Conservation (phyloP, 2,797 vertebrate species). For the Nannoperca australis region DNA sequence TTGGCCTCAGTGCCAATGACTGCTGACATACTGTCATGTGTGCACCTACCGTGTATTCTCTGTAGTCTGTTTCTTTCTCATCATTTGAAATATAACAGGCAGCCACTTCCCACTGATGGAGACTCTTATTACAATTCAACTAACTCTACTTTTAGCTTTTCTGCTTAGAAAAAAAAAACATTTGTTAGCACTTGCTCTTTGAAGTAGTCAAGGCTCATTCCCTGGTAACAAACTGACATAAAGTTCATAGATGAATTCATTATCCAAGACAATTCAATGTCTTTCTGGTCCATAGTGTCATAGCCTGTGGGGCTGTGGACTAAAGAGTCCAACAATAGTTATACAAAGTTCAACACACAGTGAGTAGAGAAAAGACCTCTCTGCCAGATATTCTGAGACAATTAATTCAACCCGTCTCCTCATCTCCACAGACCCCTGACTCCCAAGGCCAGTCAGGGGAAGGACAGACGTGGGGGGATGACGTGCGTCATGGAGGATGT, state of each 20-base stretch:
- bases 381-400: conserved; percentile 47
- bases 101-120: conserved; percentile 37
- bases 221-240: conserved; percentile 51
- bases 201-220: conserved; percentile 62
- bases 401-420: conserved; percentile 69
- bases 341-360: conserved; percentile 59
- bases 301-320: conserved; percentile 47
- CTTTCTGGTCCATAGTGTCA: conserved; percentile 43
- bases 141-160: conserved; percentile 55
- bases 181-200: conserved; percentile 50
- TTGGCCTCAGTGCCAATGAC: conserved; percentile 48
- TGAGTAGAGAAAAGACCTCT: conserved; percentile 34
- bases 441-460: conserved; percentile 51
- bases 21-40: conserved; percentile 67
- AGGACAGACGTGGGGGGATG: conserved; percentile 55
- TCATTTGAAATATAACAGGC: conserved; percentile 55
- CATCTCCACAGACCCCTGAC: conserved; percentile 54
- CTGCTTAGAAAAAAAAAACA: conserved; percentile 35
- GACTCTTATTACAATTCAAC: conserved; percentile 51
- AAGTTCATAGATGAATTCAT: conserved; percentile 66
- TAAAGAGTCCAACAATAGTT: conserved; percentile 59
- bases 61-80: conserved; percentile 49
- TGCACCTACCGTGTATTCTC: conserved; percentile 50
- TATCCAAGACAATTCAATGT: conserved; percentile 63
- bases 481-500: conserved; percentile 42